phyloP scores from a whole-genome alignment of 2,113 vertebrate species.

The Ibidorhyncha struthersii region DNA sequence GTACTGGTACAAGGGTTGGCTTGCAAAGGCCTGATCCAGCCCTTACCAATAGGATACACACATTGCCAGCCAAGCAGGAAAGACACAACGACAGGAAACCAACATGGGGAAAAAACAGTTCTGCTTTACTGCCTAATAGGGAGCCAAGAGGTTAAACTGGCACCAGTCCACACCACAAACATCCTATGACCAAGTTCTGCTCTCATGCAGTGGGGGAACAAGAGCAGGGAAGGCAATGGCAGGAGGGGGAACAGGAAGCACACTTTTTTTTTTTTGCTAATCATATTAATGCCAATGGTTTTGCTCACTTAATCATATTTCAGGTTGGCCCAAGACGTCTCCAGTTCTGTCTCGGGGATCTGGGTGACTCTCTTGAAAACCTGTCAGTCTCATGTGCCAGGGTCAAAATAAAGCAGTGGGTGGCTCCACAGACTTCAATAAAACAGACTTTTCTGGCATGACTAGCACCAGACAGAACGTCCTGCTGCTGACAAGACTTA shows the following conservation, averaged over 20 bases:
- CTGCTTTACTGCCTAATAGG: constrained; percentile 26
- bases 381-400: fast-evolving
- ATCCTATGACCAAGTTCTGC: constrained; percentile 12
- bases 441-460: neutral
- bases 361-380: neutral
- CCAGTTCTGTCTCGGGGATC: neutral
- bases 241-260: neutral
- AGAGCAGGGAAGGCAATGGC: neutral
- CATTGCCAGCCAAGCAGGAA: neutral
- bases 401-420: neutral
- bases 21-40: neutral
- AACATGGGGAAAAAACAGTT: neutral
- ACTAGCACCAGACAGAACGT: neutral
- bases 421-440: neutral
- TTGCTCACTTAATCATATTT: neutral
- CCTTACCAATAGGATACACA: neutral
- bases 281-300: neutral
- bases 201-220: neutral
- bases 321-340: neutral
- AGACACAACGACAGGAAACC: neutral
- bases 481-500: neutral
- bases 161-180: constrained; percentile 6
- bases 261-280: neutral
- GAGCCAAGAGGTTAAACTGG: constrained; percentile 24
- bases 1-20: neutral